phyloP scores from a whole-genome alignment of 2,113 vertebrate species.

The Coracopsis vasa region DNA sequence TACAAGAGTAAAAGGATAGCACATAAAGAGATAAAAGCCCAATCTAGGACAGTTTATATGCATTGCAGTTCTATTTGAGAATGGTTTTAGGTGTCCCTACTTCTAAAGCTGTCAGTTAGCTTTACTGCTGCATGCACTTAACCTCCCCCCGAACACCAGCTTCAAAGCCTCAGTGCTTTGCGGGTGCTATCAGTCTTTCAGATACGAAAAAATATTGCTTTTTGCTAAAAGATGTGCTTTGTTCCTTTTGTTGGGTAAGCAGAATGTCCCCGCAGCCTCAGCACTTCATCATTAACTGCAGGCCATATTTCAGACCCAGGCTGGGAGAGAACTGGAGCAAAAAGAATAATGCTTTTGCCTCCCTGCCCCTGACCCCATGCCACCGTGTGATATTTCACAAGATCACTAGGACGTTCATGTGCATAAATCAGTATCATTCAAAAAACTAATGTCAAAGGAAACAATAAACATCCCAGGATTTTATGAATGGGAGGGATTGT shows the following conservation, averaged over 20 bases:
- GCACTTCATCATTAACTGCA: constrained; percentile 26
- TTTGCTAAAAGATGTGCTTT: constrained; percentile 8
- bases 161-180: neutral
- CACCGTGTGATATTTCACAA: neutral
- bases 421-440: constrained; percentile 3
- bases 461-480: neutral
- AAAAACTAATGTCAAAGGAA: neutral
- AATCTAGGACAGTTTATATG: neutral
- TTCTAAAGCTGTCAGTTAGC: neutral
- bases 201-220: neutral
- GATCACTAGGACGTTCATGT: neutral
- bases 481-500: constrained; percentile 56
- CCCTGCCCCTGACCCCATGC: neutral
- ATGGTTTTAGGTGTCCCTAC: neutral
- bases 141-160: neutral
- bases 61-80: neutral
- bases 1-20: neutral
- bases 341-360: constrained; percentile 18
- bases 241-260: constrained; percentile 32
- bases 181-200: neutral
- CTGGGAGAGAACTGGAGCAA: neutral
- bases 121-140: neutral
- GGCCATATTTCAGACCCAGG: neutral
- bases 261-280: neutral
- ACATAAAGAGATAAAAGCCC: neutral